These are phyloP conservation scores for Lamprotornis superbus DNA, from an alignment of 2,113 vertebrate genomes.

Conservation along the genomic window DNA sequence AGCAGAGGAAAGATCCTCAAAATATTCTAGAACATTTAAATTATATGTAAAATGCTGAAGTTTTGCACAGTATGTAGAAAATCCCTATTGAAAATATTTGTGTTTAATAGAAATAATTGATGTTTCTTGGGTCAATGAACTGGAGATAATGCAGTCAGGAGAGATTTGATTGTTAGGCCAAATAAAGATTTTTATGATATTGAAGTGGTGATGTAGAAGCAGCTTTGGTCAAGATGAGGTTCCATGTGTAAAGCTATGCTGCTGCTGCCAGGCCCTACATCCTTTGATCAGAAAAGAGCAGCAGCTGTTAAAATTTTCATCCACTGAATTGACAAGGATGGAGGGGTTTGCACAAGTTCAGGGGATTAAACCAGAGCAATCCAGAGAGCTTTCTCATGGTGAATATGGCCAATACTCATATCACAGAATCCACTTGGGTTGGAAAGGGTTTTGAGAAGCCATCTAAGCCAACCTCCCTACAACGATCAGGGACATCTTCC, in stretches of 20 bases:
- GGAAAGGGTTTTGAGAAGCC: background rate
- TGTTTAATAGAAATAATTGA: background rate
- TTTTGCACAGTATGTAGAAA: background rate
- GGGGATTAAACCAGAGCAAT: background rate
- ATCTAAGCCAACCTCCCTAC: background rate
- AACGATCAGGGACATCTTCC: background rate
- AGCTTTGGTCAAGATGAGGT: background rate
- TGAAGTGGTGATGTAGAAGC: background rate
- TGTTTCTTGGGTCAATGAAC: background rate
- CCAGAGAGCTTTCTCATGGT: background rate
- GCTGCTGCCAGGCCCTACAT: background rate
- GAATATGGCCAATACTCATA: background rate
- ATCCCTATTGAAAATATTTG: background rate
- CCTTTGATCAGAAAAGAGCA: background rate
- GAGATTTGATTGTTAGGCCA: background rate
- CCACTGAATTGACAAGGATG: background rate
- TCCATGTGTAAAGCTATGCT: background rate
- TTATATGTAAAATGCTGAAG: background rate
- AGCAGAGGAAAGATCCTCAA: background rate
- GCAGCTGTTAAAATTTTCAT: background rate
- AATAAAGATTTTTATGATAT: background rate
- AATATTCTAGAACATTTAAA: background rate
- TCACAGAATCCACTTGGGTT: background rate
- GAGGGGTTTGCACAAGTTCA: background rate
- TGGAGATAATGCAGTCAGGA: background rate